Conservation (phyloP, 1,140 invertebrate genomes). For the Bombus impatiens region DNA sequence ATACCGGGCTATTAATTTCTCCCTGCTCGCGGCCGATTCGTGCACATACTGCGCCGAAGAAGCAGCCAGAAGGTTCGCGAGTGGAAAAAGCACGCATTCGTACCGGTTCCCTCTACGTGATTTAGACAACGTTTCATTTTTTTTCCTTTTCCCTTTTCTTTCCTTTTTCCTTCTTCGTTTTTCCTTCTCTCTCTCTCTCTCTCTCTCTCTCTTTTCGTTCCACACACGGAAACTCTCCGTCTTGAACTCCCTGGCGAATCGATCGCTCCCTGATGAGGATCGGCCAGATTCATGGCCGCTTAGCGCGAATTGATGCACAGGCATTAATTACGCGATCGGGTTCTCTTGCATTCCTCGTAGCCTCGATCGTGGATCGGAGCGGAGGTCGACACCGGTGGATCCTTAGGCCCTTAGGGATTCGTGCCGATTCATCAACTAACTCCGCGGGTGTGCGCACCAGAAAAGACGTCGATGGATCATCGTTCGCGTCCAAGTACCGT, state of each 20-base stretch:
- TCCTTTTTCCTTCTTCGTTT: background rate
- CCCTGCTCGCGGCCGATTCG: conserved; percentile 53
- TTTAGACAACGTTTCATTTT: conserved; percentile 73
- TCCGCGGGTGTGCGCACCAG: conserved; percentile 32
- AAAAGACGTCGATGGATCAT: conserved; percentile 48
- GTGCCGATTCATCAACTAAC: conserved; percentile 59
- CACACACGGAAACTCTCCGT: background rate
- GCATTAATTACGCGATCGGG: conserved; percentile 78
- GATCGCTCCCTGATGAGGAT: conserved; percentile 69
- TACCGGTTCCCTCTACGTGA: conserved; percentile 69
- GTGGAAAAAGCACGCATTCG: conserved; percentile 36
- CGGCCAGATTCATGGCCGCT: conserved; percentile 67
- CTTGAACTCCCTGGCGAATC: conserved; percentile 47
- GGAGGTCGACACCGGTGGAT: conserved; percentile 50
- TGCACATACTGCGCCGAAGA: background rate
- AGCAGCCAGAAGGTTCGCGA: background rate
- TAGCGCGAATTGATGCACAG: conserved; percentile 79
- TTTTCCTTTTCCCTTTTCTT: background rate
- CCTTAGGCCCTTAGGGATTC: conserved; percentile 40
- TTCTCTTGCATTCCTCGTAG: conserved; percentile 28
- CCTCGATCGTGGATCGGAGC: conserved; percentile 56
- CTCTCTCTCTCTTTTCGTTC: background rate
- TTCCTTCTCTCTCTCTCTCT: background rate
- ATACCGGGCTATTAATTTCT: conserved; percentile 80
- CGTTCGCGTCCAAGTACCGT: conserved; percentile 19